Evolutionary conservation across 1,140 invertebrate species (phyloP).

Genomic region (Subanguina moxae): DNA sequence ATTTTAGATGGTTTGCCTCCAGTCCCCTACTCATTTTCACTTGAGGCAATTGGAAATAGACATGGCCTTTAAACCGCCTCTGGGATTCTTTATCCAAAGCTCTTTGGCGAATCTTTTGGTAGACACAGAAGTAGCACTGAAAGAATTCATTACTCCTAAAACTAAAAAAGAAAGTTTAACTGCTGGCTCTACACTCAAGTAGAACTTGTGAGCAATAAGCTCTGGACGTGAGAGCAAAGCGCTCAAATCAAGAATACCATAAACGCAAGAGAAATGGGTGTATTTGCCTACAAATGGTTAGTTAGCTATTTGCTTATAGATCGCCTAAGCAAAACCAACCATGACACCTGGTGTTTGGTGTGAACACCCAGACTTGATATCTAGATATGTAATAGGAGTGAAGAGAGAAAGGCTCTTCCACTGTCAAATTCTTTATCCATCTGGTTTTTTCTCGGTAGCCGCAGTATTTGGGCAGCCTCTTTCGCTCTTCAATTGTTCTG

Average conservation of each 20-base stretch:
- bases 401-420: slow-evolving; percentile 25
- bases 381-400: slow-evolving; percentile 34
- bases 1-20: not conserved
- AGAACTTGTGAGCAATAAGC: slow-evolving; percentile 51
- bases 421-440: not conserved
- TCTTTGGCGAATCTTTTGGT: slow-evolving; percentile 20
- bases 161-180: slow-evolving; percentile 13
- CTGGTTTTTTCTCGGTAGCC: not conserved
- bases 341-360: slow-evolving; percentile 6
- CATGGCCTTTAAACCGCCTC: slow-evolving; percentile 11
- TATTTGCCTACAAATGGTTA: slow-evolving; percentile 35
- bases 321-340: not conserved
- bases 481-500: slow-evolving; percentile 2
- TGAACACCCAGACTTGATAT: slow-evolving; percentile 35
- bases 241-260: slow-evolving; percentile 44
- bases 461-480: not conserved
- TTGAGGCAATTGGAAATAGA: slow-evolving; percentile 32
- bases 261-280: slow-evolving; percentile 45
- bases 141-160: no score
- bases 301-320: not conserved
- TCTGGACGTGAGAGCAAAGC: slow-evolving; percentile 43
- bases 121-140: slow-evolving; percentile 19
- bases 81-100: slow-evolving; percentile 26
- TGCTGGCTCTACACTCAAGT: slow-evolving; percentile 50
- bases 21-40: slow-evolving; percentile 17